Conservation (phyloP, 1,140 invertebrate genomes). For the Bombus soroeensis region DNA sequence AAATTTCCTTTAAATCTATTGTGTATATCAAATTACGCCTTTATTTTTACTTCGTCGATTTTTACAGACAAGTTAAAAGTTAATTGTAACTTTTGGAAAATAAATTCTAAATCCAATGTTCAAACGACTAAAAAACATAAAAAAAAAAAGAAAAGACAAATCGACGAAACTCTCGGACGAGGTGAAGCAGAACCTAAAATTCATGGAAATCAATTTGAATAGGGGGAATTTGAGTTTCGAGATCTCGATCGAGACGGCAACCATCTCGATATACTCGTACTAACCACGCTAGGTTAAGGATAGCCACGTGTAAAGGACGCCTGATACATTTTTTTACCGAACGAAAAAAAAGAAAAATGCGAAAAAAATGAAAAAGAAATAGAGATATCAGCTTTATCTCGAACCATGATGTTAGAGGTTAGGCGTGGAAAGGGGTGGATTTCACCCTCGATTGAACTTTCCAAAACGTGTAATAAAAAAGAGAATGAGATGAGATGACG, state of each 20-base stretch:
- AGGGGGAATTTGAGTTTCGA: background rate
- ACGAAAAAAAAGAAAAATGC: background rate
- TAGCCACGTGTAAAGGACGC: slow-evolving; percentile 55
- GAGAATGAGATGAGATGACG: background rate
- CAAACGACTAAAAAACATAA: background rate
- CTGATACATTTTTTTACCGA: slow-evolving; percentile 64
- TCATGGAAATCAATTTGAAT: background rate
- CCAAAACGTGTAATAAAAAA: background rate
- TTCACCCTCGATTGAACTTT: background rate
- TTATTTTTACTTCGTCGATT: background rate
- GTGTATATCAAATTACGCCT: no score
- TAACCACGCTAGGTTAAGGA: slow-evolving; percentile 64
- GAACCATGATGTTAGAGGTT: background rate
- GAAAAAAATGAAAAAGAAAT: background rate
- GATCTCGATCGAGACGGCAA: slow-evolving; percentile 27
- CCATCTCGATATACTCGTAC: slow-evolving; percentile 55
- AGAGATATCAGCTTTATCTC: slow-evolving; percentile 14
- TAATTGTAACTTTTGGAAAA: background rate
- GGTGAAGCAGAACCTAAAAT: background rate
- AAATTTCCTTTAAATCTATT: background rate
- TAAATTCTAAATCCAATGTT: background rate
- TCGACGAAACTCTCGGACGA: background rate
- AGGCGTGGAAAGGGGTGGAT: background rate
- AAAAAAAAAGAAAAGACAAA: background rate
- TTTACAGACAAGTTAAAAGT: background rate